Evolutionary conservation across 2,113 vertebrate species (phyloP).

Genomic region (Zosterops lateralis): DNA sequence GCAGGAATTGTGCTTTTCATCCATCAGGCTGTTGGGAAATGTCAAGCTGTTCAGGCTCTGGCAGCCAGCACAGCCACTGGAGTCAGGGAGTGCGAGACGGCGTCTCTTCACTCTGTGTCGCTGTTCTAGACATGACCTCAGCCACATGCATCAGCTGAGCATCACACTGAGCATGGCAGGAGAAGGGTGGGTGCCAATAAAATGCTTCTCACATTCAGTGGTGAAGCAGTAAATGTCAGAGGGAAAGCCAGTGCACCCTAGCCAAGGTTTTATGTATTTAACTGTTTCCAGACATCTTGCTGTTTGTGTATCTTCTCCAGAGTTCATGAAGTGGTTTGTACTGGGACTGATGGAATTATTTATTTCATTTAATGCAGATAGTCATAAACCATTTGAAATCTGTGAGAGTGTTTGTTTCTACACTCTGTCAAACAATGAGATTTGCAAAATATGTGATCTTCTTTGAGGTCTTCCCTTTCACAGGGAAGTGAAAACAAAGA

Average conservation of each 20-base stretch:
- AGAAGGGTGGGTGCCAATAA: neutral
- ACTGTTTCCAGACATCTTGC: accelerated
- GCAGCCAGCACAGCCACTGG: neutral
- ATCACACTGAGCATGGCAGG: neutral
- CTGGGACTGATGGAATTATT: neutral
- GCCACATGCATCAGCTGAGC: neutral
- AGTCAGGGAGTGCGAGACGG: neutral
- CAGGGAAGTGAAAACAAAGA: neutral
- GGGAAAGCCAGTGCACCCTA: neutral
- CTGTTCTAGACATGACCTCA: neutral
- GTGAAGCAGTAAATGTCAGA: accelerated
- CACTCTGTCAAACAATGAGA: neutral
- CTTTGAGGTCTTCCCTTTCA: neutral
- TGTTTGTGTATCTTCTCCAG: neutral
- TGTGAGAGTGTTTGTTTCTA: neutral
- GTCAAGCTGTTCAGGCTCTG: neutral
- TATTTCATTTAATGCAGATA: neutral
- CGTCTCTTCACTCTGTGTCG: neutral
- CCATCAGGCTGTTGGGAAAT: neutral
- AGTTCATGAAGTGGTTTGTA: neutral
- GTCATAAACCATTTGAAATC: neutral
- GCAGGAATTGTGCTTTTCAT: neutral
- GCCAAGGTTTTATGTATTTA: neutral
- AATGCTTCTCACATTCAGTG: neutral
- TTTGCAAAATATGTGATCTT: neutral